A percentile compares a stretch with the other conserved stretches of the same genome.
These are phyloP conservation scores for Philypnodon macrostomus DNA, from an alignment of 2,797 vertebrate genomes.

Conservation along the genomic window DNA sequence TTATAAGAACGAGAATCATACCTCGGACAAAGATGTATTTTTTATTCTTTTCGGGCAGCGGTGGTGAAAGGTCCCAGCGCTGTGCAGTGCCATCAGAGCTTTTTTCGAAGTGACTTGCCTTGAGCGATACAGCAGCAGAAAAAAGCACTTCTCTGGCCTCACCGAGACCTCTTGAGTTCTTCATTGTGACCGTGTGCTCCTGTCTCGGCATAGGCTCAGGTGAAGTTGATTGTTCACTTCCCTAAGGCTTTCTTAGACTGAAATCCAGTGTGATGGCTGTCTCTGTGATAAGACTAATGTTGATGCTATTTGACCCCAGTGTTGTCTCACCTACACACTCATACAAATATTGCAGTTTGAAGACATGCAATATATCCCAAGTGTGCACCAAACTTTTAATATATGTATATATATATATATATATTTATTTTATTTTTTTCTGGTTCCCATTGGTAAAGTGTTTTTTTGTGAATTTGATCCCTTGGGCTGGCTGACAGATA, in stretches of 20 bases:
- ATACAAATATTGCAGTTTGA: background rate
- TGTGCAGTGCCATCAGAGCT: slow-evolving; percentile 42
- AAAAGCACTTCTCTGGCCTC: slow-evolving; percentile 42
- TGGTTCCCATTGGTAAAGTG: too few relatives aligned
- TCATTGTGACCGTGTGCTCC: slow-evolving; percentile 24
- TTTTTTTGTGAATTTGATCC: too few relatives aligned
- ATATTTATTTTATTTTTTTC: too few relatives aligned
- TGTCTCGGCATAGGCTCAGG: slow-evolving; percentile 35
- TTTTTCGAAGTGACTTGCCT: slow-evolving; percentile 50
- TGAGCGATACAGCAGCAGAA: slow-evolving; percentile 32
- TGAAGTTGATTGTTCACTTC: slow-evolving; percentile 57
- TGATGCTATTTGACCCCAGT: slow-evolving; percentile 45
- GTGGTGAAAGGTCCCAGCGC: slow-evolving; percentile 44
- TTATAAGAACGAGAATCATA: background rate
- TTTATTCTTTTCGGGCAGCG: slow-evolving; percentile 28
- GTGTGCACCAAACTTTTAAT: slow-evolving; percentile 18
- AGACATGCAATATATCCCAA: slow-evolving; percentile 15
- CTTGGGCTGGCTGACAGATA: too few relatives aligned
- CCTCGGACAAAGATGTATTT: slow-evolving; percentile 23
- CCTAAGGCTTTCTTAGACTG: slow-evolving; percentile 58
- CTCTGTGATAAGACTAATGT: slow-evolving; percentile 57
- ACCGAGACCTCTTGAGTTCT: slow-evolving; percentile 51
- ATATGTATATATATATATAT: too few relatives aligned
- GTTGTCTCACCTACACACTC: slow-evolving; percentile 14
- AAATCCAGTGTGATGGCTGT: slow-evolving; percentile 67